A percentile compares a stretch with the other conserved stretches of the same genome.
Conservation (phyloP, 2,113 vertebrate genomes). For the Papio anubis region DNA sequence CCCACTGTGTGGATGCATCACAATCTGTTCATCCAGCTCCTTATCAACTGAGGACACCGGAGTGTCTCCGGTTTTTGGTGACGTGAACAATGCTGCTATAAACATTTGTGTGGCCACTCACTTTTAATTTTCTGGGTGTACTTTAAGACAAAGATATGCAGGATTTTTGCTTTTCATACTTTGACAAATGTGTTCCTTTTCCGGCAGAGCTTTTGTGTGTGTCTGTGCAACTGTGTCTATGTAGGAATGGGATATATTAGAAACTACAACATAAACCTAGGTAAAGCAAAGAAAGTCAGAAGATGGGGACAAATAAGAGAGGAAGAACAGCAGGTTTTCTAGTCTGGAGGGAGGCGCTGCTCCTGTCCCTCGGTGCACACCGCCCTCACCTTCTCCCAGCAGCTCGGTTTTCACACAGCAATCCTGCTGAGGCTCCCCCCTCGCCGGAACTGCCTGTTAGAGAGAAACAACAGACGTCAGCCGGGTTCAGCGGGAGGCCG, state of each 20-base stretch:
- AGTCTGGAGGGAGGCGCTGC: background rate
- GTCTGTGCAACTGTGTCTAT: background rate
- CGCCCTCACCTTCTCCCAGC: slow-evolving; percentile 85
- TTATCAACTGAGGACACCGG: background rate
- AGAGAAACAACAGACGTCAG: background rate
- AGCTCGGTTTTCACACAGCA: slow-evolving; percentile 85
- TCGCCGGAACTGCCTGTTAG: slow-evolving; percentile 81
- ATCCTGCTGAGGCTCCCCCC: slow-evolving; percentile 84
- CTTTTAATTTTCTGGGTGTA: too few species aligned
- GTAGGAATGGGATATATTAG: background rate
- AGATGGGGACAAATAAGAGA: too few species aligned
- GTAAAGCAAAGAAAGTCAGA: background rate
- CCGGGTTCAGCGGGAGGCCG: background rate
- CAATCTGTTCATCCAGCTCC: background rate
- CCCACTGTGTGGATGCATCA: background rate
- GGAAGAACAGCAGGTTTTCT: background rate
- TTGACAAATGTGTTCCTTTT: background rate
- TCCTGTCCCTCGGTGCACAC: background rate
- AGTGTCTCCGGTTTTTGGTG: background rate
- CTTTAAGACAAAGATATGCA: background rate
- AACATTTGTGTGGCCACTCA: background rate
- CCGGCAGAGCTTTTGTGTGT: background rate
- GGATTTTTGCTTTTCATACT: background rate
- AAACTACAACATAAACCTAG: background rate
- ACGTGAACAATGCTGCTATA: background rate